Percentiles rank a stretch among this genome's conserved stretches.
Evolutionary conservation across 2,113 vertebrate genomes (phyloP).

Genomic region (Cynopterus brachyotis): DNA sequence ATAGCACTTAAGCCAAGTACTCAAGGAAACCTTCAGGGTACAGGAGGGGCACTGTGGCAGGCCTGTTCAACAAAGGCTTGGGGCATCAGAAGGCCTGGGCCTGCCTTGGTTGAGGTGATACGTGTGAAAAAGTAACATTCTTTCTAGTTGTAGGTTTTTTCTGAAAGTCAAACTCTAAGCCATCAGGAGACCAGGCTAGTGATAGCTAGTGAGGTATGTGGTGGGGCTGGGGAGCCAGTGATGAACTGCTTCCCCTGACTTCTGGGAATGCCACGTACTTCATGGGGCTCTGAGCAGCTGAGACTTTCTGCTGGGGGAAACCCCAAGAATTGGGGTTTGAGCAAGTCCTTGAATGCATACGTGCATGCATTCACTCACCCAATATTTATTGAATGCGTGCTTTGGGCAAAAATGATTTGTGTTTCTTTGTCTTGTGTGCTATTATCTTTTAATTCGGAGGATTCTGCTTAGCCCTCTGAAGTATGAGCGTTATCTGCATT

Average conservation of each 20-base stretch:
- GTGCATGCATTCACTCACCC: neutral
- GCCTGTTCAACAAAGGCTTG: neutral
- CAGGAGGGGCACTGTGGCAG: neutral
- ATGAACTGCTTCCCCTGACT: neutral
- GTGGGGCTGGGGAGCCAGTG: neutral
- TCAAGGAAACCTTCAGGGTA: neutral
- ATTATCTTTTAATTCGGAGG: neutral
- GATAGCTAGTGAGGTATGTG: neutral
- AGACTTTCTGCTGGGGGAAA: constrained; percentile 25
- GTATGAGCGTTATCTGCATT: neutral
- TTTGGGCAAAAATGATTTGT: neutral
- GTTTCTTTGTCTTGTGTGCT: neutral
- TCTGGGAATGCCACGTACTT: neutral
- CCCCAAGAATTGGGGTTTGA: neutral
- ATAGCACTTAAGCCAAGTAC: fast-evolving
- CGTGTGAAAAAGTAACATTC: neutral
- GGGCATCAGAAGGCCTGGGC: neutral
- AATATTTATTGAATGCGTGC: neutral
- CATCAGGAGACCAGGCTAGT: neutral
- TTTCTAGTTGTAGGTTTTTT: neutral
- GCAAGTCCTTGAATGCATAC: neutral
- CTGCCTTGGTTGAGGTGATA: neutral
- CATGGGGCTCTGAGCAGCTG: neutral
- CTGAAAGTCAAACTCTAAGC: neutral
- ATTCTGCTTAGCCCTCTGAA: neutral